Base-by-base conservation (phyloP, 2,888 invertebrate genomes). In the Epinotia bilunana region DNA sequence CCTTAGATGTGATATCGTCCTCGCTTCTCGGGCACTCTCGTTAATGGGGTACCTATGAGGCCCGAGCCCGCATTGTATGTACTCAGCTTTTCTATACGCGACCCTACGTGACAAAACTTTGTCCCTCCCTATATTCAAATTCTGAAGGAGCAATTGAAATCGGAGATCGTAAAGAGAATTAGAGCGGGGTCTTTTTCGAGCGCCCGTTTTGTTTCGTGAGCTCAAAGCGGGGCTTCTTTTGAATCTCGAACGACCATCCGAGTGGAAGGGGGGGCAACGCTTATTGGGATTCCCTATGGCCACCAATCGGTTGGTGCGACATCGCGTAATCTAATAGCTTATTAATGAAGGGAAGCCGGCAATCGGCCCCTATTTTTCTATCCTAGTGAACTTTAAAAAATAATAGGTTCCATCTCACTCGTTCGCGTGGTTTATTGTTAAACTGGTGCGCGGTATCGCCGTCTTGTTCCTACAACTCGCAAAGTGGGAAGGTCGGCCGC, bases 101-200 rank as follows among this genome's bases (percentile, higher is more conserved):
- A 88, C 92, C 93, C 92, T 92, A 93, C 93, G 93, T 93, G 94
- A 92, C 93, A 93, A 92, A 91, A 92, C 90, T 92, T 90, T 90
- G 91, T 92, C 93, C 94, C 94, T 93, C 93, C 93, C 94, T 87
- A 91, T 91, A 93, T 93, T 93, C 93, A 94, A 93, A 94, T 92
- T 93, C 91, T 94, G 92, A 93, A 94, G 94, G 91, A 94, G 94
- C 93, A 93, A 94, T 94, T 94, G 94, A 94, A 94, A 94, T 93
- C 90, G 93, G 94, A 94, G 93, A 93, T 93, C 92, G 91, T 91
- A 92, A 92, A 93, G 93, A 93, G 94, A 94, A 94, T 94, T 93
- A 93, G 92, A 92, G 87, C 93, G 88, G 93, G 92, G 91, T 88
- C 92, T 89, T 91, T 92, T 92, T 91, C 85, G 88, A 89, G 87